Evolutionary conservation across 2,888 invertebrate genomes (phyloP).

Genomic region (Euplexia lucipara): DNA sequence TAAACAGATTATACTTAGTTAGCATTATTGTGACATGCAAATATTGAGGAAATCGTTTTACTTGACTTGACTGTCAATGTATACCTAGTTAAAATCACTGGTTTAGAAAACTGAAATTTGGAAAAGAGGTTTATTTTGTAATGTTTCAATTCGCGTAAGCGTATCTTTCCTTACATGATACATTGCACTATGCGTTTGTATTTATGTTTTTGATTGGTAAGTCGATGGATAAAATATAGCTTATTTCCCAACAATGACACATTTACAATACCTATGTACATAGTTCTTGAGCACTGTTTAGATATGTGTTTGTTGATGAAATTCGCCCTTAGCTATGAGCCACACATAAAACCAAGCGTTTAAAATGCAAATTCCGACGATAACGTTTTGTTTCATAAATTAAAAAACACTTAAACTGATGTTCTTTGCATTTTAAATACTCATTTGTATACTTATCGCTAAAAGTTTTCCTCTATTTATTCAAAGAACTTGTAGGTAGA

Average conservation of each 20-base stretch:
- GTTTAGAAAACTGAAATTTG: too few species aligned
- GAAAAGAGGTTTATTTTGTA: too few species aligned
- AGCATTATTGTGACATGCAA: too few species aligned
- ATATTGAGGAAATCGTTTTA: too few species aligned
- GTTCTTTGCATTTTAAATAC: slow-evolving; percentile 31
- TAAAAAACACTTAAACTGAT: slow-evolving; percentile 29
- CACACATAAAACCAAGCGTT: slow-evolving; percentile 40
- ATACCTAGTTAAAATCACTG: too few species aligned
- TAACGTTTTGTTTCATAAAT: slow-evolving; percentile 47
- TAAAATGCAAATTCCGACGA: slow-evolving; percentile 48
- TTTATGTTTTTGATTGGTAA: slow-evolving; percentile 8
- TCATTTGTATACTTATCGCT: slow-evolving; percentile 15
- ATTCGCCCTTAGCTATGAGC: slow-evolving; percentile 48
- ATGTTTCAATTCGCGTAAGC: too few species aligned
- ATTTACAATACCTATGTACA: too few species aligned
- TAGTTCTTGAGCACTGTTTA: too few species aligned
- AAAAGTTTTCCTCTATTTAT: not conserved
- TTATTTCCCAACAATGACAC: too few species aligned
- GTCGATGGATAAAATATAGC: slow-evolving; percentile 27
- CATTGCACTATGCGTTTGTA: not conserved
- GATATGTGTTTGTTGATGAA: too few species aligned
- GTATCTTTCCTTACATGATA: slow-evolving; percentile 6
- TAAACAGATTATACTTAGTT: too few species aligned
- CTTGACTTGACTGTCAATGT: too few species aligned
- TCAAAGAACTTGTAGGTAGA: slow-evolving; percentile 3